Conservation (phyloP, 2,113 vertebrate genomes). For the Quiscalus mexicanus region DNA sequence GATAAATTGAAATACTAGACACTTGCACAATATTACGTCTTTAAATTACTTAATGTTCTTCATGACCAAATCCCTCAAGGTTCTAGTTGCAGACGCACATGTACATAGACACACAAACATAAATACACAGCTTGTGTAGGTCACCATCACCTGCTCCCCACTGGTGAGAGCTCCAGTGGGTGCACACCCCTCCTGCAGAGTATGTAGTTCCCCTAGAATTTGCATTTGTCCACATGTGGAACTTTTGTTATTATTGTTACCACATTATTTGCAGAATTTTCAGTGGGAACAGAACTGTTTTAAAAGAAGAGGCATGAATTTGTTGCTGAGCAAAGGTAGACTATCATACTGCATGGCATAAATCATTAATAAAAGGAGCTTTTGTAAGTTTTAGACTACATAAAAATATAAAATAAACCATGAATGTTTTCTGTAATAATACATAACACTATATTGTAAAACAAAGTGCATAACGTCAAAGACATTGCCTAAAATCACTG, state of each 20-base stretch:
- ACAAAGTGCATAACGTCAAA: not conserved
- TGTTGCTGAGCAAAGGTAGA: not conserved
- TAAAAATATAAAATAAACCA: not conserved
- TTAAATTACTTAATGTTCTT: not conserved
- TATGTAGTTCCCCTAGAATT: not conserved
- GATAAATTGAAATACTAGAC: not conserved
- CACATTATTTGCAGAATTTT: not conserved
- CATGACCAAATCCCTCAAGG: not conserved
- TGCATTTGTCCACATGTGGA: not conserved
- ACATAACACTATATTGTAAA: not conserved
- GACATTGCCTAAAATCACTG: not conserved
- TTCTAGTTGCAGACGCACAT: accelerated
- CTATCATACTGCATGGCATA: not conserved
- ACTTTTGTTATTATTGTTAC: not conserved
- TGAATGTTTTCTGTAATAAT: not conserved
- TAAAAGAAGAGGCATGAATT: not conserved
- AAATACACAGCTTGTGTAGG: not conserved
- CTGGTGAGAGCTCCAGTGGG: accelerated
- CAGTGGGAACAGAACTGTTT: not conserved
- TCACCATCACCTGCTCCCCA: not conserved
- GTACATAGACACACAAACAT: accelerated
- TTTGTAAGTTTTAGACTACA: not conserved
- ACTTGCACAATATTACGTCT: not conserved
- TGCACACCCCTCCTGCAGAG: not conserved
- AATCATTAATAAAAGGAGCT: not conserved